phyloP scores from a whole-genome alignment of 2,888 invertebrate genomes.

The Biston betularia region DNA sequence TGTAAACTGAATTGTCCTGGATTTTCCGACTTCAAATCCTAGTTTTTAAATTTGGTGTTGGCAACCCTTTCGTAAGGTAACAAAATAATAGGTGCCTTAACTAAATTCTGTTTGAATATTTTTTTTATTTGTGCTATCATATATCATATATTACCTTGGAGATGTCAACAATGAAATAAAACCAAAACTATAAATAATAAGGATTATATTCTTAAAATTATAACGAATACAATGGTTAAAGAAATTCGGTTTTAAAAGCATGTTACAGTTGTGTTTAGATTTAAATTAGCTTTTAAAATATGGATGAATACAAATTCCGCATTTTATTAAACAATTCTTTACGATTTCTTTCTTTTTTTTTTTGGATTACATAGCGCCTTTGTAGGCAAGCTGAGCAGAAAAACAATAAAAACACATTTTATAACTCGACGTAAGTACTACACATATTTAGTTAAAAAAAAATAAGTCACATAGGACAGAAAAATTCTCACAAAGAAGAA shows the following conservation, averaged over 20 bases:
- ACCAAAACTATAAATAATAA: constrained; percentile 60
- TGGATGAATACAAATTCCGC: constrained; percentile 22
- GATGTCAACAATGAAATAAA: constrained; percentile 9
- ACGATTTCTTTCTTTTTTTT: constrained; percentile 3
- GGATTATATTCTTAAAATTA: constrained; percentile 74
- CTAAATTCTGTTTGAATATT: too few species aligned
- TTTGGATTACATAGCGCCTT: not conserved
- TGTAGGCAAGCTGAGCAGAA: not conserved
- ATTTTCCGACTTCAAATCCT: too few species aligned
- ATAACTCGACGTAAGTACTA: not conserved
- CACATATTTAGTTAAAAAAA: not conserved
- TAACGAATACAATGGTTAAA: constrained; percentile 70
- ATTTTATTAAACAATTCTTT: constrained; percentile 1
- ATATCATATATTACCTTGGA: not conserved
- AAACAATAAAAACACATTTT: not conserved
- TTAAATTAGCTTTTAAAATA: constrained; percentile 48
- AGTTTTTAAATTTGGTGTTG: too few species aligned
- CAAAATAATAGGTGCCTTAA: too few species aligned
- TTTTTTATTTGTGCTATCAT: too few species aligned
- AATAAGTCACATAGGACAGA: not conserved
- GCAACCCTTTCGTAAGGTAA: too few species aligned
- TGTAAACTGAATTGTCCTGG: too few species aligned
- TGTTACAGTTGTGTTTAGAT: constrained; percentile 53
- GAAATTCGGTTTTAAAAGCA: constrained; percentile 67
- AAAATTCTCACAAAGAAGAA: constrained; percentile 7